Evolutionary conservation across 1,140 invertebrate genomes (phyloP), one percentile per base, ranked within the genome.

Genomic region (Cydia strobilella): DNA sequence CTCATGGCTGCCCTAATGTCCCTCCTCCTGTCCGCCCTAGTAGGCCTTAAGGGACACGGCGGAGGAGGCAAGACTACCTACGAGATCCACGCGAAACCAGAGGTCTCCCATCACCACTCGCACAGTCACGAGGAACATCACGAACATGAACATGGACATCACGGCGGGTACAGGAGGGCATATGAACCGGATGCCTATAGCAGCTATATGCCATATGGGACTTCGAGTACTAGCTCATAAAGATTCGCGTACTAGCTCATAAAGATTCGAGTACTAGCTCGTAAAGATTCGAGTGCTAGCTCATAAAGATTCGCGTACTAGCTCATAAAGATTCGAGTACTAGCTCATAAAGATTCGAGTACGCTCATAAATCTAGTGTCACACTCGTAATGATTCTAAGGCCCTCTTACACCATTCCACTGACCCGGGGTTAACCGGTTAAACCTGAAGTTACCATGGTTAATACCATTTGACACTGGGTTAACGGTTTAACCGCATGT

Each of bases 1-100:
- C 84, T 97, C 12, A 96, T 97, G 95, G 96, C 96, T 0, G 96
- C 96, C 4, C 81, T 97, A 5, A 95, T 97, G 94, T 96, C 97
- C 0, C 88, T 97, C 0, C 94, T 97, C 80, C 89, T 97, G 0
- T 96, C 96, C 0, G 96, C 95, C 0, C 94, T 97, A 1, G 94
- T 96, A 5, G 96, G 96, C 0, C 88, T 97, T 0, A 97, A 97
- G 78, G 95, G 95, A 0, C 90, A 94, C 1, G 86, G 94, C 10
- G 95, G 95, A 54, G 94, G 95, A 18, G 94, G 95, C 76, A 95
- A 95, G 23, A 96, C 96, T 0, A 96, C 96, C 1, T 97, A 97
- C 84, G 96, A 97, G 89, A 96, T 97, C 79, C 95, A 97, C 74
- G 95, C 96, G 75, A 97, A 97, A 78, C 96, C 96, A 0, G 94